Percentiles rank a stretch among this genome's conserved stretches.
phyloP scores from a whole-genome alignment of 2,113 vertebrate species.

The Phylloscopus whistleri region DNA sequence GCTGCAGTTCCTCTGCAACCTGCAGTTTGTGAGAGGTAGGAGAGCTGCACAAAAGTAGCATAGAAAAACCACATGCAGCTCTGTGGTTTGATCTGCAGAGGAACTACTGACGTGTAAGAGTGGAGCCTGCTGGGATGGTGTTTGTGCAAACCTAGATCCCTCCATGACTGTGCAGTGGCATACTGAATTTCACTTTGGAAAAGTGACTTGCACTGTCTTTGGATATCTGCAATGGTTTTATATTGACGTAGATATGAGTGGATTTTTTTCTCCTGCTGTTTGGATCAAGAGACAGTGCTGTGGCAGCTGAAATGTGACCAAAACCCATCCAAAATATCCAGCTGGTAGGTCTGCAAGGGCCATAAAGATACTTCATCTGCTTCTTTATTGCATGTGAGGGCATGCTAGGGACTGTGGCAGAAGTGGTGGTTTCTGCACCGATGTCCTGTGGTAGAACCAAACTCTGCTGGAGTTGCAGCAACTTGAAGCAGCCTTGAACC shows the following conservation, averaged over 20 bases:
- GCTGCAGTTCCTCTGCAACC: neutral
- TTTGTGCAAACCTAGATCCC: neutral
- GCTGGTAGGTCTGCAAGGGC: neutral
- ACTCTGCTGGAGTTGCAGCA: neutral
- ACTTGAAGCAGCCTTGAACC: neutral
- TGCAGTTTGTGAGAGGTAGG: neutral
- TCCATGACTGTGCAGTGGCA: neutral
- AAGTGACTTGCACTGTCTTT: neutral
- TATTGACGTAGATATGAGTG: neutral
- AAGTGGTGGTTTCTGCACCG: neutral
- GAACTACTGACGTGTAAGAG: neutral
- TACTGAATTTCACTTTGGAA: neutral
- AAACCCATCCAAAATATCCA: neutral
- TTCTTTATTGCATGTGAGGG: neutral
- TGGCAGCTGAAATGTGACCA: neutral
- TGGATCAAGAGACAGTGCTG: neutral
- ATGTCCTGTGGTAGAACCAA: neutral
- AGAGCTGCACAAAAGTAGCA: neutral
- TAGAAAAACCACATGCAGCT: rapidly evolving
- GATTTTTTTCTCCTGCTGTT: neutral
- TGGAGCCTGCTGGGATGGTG: neutral
- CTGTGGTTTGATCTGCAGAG: neutral
- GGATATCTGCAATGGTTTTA: neutral
- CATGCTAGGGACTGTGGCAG: neutral
- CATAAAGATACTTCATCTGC: neutral